Percentiles rank a stretch among this genome's conserved stretches.
These are phyloP conservation scores for Achatina immaculata DNA, from an alignment of 1,140 invertebrate genomes.

Conservation along the genomic window DNA sequence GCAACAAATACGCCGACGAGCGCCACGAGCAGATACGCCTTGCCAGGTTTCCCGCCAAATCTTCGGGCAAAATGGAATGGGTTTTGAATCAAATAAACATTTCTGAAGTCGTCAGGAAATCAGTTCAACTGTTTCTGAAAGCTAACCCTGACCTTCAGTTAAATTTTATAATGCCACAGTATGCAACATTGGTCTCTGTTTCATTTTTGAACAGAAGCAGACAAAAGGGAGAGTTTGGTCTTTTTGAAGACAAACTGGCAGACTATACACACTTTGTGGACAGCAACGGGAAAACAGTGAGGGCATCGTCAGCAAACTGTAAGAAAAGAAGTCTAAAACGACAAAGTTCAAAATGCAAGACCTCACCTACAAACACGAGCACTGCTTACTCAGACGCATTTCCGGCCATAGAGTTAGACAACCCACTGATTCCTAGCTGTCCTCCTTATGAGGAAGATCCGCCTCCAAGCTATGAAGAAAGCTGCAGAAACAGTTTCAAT, in stretches of 20 bases:
- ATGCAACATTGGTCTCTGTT: neutral
- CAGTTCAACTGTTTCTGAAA: neutral
- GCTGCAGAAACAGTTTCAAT: neutral
- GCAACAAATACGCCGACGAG: neutral
- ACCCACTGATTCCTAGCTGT: neutral
- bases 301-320: neutral
- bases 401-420: neutral
- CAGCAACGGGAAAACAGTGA: neutral
- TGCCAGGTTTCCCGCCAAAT: neutral
- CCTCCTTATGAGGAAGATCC: neutral
- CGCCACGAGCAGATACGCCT: neutral
- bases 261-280: neutral
- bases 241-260: neutral
- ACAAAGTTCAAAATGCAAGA: neutral
- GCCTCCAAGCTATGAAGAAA: conserved; percentile 13
- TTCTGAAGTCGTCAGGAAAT: neutral
- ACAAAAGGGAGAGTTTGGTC: neutral
- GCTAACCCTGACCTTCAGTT: neutral
- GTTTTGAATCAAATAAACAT: neutral
- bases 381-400: neutral
- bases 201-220: neutral
- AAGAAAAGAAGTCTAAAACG: neutral
- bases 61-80: neutral
- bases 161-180: neutral
- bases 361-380: neutral